Conservation (phyloP, 2,797 vertebrate genomes). For the Lates japonicus region DNA sequence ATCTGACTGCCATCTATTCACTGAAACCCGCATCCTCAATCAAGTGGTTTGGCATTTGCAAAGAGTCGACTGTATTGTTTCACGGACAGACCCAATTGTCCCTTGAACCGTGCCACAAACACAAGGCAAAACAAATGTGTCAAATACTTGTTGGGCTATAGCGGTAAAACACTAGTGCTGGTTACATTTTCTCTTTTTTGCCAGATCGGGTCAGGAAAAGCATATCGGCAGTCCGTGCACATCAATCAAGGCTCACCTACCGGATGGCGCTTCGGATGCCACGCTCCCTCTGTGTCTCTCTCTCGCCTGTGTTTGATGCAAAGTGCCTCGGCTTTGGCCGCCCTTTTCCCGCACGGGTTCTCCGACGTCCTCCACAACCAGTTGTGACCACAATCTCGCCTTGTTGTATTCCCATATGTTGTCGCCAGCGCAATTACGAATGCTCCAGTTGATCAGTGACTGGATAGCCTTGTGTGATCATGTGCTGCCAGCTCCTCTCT, state of each 20-base stretch:
- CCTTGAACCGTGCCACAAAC: conserved; percentile 31
- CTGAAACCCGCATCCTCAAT: conserved; percentile 63
- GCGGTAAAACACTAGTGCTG: conserved; percentile 22
- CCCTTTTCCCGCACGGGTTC: conserved; percentile 49
- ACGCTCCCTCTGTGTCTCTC: conserved; percentile 17
- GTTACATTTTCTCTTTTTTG: neutral
- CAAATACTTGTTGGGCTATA: conserved; percentile 55
- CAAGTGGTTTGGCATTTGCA: conserved; percentile 67
- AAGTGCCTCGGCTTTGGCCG: conserved; percentile 56
- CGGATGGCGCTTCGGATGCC: conserved; percentile 61
- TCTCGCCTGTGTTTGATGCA: conserved; percentile 50
- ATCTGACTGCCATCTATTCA: conserved; percentile 48
- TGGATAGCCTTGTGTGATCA: conserved; percentile 76
- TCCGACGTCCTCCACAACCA: conserved; percentile 66
- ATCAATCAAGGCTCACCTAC: conserved; percentile 81
- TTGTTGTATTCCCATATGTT: conserved; percentile 84
- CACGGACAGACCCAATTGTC: conserved; percentile 42
- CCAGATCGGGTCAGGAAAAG: conserved; percentile 48
- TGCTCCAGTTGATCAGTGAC: conserved; percentile 77
- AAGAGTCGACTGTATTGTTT: conserved; percentile 55
- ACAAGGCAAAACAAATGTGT: neutral
- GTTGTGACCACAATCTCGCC: conserved; percentile 74
- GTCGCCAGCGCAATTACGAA: conserved; percentile 71
- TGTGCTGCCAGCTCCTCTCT: conserved; percentile 73
- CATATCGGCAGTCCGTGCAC: conserved; percentile 68